Conservation (phyloP, 2,797 vertebrate genomes). For the Chiroxiphia lanceolata region DNA sequence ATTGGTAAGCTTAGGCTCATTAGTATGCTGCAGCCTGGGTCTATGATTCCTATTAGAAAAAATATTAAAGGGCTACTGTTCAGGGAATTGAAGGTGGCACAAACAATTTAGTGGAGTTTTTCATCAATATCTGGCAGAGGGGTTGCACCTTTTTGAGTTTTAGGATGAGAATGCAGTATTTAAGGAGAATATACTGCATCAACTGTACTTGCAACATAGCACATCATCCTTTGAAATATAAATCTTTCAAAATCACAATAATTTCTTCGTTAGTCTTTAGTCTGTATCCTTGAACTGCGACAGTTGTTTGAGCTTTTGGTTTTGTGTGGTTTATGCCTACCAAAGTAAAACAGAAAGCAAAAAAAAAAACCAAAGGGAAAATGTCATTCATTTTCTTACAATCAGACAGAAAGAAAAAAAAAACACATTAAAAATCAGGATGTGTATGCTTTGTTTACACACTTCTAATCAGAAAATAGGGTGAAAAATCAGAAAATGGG, state of each 20-base stretch:
- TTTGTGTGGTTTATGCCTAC: background rate
- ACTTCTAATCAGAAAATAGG: background rate
- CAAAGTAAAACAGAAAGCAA: constrained; percentile 4
- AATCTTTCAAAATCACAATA: background rate
- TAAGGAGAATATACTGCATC: background rate
- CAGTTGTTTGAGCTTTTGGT: background rate
- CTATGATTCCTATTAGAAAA: constrained; percentile 59
- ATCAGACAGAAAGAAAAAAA: background rate
- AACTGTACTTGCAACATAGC: background rate
- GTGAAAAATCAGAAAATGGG: background rate
- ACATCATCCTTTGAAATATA: background rate
- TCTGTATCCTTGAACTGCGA: constrained; percentile 7
- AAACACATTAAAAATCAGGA: background rate
- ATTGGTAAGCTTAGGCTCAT: constrained; percentile 59
- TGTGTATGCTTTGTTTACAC: background rate
- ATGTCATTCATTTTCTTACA: background rate
- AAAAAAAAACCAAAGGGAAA: background rate
- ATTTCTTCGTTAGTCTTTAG: background rate
- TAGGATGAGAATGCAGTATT: background rate
- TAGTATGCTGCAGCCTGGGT: constrained; percentile 57
- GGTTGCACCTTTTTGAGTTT: constrained; percentile 11
- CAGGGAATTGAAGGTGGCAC: constrained; percentile 54
- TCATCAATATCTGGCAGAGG: constrained; percentile 11
- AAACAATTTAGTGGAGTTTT: constrained; percentile 57
- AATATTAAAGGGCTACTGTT: constrained; percentile 53